Evolutionary conservation across 2,888 invertebrate species (phyloP).

Genomic region (Fabriciana adippe): DNA sequence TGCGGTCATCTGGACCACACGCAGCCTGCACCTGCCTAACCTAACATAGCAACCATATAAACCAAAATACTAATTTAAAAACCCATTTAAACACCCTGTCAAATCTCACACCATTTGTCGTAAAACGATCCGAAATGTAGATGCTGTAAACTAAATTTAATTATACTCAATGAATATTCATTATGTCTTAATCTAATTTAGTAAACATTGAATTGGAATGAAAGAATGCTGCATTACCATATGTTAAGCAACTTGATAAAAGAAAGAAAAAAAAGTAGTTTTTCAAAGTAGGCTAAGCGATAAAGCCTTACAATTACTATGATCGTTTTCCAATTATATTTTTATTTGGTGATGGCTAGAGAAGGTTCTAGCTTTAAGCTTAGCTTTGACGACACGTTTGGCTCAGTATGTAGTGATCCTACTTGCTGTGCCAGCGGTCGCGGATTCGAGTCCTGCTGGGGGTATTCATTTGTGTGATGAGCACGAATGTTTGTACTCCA

Average conservation of each 20-base stretch:
- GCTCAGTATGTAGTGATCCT: too few species aligned
- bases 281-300: background rate
- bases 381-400: too few species aligned
- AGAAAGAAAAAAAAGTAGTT: background rate
- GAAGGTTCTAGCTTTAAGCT: too few species aligned
- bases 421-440: too few species aligned
- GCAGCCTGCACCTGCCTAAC: slow-evolving; percentile 23
- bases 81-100: background rate
- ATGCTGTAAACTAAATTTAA: slow-evolving; percentile 2
- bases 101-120: background rate
- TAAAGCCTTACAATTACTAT: background rate
- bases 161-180: slow-evolving; percentile 11
- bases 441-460: too few species aligned
- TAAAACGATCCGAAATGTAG: background rate
- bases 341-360: too few species aligned
- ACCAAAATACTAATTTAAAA: slow-evolving; percentile 1
- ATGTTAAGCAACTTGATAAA: background rate
- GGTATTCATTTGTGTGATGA: too few species aligned
- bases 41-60: background rate
- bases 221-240: background rate
- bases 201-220: background rate
- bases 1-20: slow-evolving; percentile 44
- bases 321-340: too few species aligned
- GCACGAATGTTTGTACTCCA: too few species aligned
- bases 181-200: background rate